These are phyloP conservation scores for Rhodophaea formosa DNA, from an alignment of 2,888 invertebrate species.

Conservation along the genomic window DNA sequence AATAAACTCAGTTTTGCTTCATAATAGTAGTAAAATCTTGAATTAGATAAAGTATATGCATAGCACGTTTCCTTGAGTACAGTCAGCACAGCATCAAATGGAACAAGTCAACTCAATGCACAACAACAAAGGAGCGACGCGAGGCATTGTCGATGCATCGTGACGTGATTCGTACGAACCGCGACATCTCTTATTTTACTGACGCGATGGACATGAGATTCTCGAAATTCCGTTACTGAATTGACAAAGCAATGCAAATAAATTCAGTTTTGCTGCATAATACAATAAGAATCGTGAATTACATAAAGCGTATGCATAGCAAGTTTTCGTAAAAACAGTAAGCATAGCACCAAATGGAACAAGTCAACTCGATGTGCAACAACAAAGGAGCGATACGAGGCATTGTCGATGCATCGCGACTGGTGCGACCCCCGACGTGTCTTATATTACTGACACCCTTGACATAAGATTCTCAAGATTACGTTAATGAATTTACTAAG, in stretches of 20 bases:
- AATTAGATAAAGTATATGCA: not conserved
- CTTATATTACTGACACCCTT: not conserved
- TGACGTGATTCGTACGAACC: slow-evolving; percentile 30
- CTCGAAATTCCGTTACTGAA: no score
- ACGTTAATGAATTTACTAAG: no score
- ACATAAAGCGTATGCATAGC: not conserved
- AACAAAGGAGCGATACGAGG: slow-evolving; percentile 32
- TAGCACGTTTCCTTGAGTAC: not conserved
- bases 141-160: slow-evolving; percentile 37
- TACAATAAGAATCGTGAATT: not conserved
- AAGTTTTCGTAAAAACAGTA: not conserved
- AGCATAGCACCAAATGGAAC: slow-evolving; percentile 29
- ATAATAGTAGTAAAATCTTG: no score
- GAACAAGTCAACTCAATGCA: slow-evolving; percentile 33
- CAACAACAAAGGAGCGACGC: slow-evolving; percentile 30
- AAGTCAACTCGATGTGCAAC: slow-evolving; percentile 31
- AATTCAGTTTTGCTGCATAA: no score
- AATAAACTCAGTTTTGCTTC: no score
- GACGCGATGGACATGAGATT: not conserved
- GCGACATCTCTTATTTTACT: slow-evolving; percentile 18
- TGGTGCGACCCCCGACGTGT: slow-evolving; percentile 25
- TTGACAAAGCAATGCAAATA: no score
- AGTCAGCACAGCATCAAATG: slow-evolving; percentile 27
- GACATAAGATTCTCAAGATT: no score
- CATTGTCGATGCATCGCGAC: slow-evolving; percentile 38